Base-by-base conservation (phyloP, 2,888 invertebrate genomes). In the Athalia circularis region DNA sequence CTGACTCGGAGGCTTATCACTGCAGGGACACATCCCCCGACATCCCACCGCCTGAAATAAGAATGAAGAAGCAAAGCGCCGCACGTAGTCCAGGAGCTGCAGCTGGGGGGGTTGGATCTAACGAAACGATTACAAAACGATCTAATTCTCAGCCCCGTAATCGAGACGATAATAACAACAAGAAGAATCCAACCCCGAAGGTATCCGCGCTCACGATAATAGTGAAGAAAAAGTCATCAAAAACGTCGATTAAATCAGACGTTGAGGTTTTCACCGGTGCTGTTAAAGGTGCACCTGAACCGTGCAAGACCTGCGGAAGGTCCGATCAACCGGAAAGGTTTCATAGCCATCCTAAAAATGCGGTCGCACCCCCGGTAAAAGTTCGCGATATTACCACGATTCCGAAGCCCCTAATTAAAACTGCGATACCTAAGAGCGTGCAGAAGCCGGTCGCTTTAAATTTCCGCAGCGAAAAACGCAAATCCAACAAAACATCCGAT, bases 271-370 rank as follows among this genome's bases (percentile, higher is more conserved):
- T 88, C 68, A 82, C 81, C 5, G 79, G 82, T 3, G 62, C 82
- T 3, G 50, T 82, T 1, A 85, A 80, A 52, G 80, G 75, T 15
- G 87, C 89, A 2, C 92, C 92, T 61, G 91, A 91, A 81, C 93
- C 94, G 0, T 95, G 95, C 86, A 92, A 91, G 76, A 93, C 93
- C 77, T 95, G 95, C 88, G 94, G 94, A 2, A 91, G 94, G 29
- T 92, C 93, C 2, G 94, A 95, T 87, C 92, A 93, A 80, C 94
- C 95, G 0, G 95, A 95, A 85, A 90, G 95, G 11, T 92, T 93
- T 80, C 93, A 93, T 85, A 93, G 92, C 84, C 93, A 93, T 84
- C 93, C 93, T 2, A 86, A 86, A 15, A 79, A 86, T 81, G 79
- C 79, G 79, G 82, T 62, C 79, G 85, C 77, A 79, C 80, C 79